Base-by-base conservation (phyloP, 2,888 invertebrate species). In the Ophion obscuratus region DNA sequence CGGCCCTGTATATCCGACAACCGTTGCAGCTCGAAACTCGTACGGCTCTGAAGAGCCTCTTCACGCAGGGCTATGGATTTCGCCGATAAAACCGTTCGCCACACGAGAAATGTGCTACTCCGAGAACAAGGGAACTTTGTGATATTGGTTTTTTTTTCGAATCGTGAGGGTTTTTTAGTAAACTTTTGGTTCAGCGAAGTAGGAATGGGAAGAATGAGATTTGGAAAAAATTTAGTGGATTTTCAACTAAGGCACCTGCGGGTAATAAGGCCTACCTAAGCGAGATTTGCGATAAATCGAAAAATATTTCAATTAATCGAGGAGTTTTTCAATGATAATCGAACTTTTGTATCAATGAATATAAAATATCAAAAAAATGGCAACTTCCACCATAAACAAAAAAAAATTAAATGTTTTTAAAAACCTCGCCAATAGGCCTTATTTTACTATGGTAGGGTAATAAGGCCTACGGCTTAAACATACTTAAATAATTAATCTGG, bases 21-120 rank as follows among this genome's bases (percentile, higher is more conserved):
- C 84, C 84, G 81, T 86, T 71, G 61, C 68, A 79, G 70, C 71
- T 71, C 70, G 62, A 61, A 61, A 73, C 57, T 57, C 57, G 66
- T 87, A 78, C 77, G 57, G 53, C 78, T 84, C 66, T 70, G 64
- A 68, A 84, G 84, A 78, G 74, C 70, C 81, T 86, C 83, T 83
- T 77, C 81, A 81, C 78, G 53, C 82, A 68, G 78, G 31, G 20
- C 36, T 78, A 71, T 82, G 57, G 81, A 86, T 70, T 68, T 70
- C 40, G n/a, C 81, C 64, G 68, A 70, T 73, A 70, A 70, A 77
- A 86, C 73, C 68, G 74, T 83, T 77, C 24, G 27, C 57, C 27
- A 74, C 66, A 44, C 59, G 44, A 73, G 24, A 17, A 77, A 57
- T 31, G 59, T 61, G 40, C 53, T 47, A n/a, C 44, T 59, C 68